Base-by-base conservation (phyloP, 2,888 invertebrate species). In the Dicycla oo region DNA sequence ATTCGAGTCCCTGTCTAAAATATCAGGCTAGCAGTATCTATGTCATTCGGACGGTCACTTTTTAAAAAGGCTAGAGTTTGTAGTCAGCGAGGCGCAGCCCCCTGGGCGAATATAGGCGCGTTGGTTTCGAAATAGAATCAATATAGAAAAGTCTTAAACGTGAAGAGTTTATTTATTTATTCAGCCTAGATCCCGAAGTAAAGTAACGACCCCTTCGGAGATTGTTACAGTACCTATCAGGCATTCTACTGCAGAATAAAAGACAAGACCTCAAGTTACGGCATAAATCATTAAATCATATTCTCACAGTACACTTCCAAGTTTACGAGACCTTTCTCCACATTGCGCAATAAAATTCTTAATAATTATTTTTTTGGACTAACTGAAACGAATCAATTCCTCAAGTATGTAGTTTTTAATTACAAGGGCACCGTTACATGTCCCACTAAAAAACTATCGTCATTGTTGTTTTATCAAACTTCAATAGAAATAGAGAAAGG, bases 341-440 rank as follows among this genome's bases (percentile, higher is more conserved):
- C 11, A 30, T 23, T 56, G 73, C 34, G 30, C 47, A 73, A 73
- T 73, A 11, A 58, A 38, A 45, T 47, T 18, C 6, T 53, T 40
- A 7, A 13, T 13, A 47, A 67, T 38, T 30, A 56, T 61, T 60
- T 43, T 49, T 43, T 47, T 45, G 10, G n/a, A 26, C n/a, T 45
- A 49, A 26, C n/a, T 45, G 43, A 38, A 18, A 15, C 45, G 20
- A 75, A 70, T 77, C 53, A 64, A 71, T 64, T 8, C n/a, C 45
- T 49, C 23, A 54, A 34, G 53, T 60, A 43, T 30, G 30, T n/a
- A 61, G 45, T 43, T 67, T 78, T 45, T 67, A 61, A 73, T 78
- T 73, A 73, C 58, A 64, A 58, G 54, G 58, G 43, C 53, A 40
- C 65, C 61, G 69, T 74, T 79, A 58, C 30, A 45, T 61, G 61